These are phyloP conservation scores for Turnix velox DNA, from an alignment of 2,113 vertebrate genomes.

Conservation along the genomic window DNA sequence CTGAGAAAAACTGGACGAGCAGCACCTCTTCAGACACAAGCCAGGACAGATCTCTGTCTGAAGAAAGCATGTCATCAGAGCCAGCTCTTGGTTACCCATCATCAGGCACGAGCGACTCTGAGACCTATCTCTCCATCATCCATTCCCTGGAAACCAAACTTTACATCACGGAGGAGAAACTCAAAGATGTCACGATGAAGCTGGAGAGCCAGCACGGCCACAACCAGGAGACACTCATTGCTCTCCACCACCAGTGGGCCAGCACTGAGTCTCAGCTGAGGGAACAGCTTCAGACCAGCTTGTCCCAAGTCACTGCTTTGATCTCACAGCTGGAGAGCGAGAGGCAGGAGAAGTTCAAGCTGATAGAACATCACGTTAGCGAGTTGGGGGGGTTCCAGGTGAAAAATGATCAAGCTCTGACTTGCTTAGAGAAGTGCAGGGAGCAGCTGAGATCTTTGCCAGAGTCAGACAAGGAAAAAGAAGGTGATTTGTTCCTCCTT, in stretches of 20 bases:
- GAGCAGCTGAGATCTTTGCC: conserved; percentile 80
- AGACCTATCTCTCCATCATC: conserved; percentile 90
- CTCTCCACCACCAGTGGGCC: conserved; percentile 75
- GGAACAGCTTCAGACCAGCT: conserved; percentile 79
- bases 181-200: conserved; percentile 84
- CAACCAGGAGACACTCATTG: conserved; percentile 69
- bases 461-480: conserved; percentile 53
- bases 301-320: conserved; percentile 73
- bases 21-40: conserved; percentile 75
- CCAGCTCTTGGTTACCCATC: conserved; percentile 63
- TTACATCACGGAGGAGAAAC: conserved; percentile 87
- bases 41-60: conserved; percentile 71
- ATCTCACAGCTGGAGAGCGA: conserved; percentile 71
- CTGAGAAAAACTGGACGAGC: conserved; percentile 73
- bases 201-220: conserved; percentile 79
- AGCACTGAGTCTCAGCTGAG: conserved; percentile 71
- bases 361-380: conserved; percentile 45
- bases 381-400: conserved; percentile 68
- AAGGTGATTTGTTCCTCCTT: conserved; percentile 59
- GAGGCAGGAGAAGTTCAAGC: conserved; percentile 62
- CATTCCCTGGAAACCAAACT: conserved; percentile 89
- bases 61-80: conserved; percentile 77
- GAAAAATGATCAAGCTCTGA: conserved; percentile 79
- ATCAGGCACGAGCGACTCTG: conserved; percentile 72
- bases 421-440: conserved; percentile 82